Percentiles rank a stretch among this genome's conserved stretches.
Evolutionary conservation across 2,888 invertebrate species (phyloP).

Genomic region (Dryococelus australis): DNA sequence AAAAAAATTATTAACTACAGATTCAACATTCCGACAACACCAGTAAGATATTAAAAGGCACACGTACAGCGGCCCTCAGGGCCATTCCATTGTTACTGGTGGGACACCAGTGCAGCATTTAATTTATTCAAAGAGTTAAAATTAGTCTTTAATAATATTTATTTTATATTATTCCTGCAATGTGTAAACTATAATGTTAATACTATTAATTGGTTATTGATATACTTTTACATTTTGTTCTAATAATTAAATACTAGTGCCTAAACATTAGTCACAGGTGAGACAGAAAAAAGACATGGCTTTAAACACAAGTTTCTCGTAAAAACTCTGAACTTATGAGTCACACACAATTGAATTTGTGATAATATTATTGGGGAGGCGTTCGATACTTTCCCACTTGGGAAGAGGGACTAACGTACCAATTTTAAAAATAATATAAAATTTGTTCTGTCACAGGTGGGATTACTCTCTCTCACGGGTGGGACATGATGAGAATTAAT

Average conservation of each 20-base stretch:
- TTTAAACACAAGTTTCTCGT: neutral
- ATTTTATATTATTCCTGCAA: neutral
- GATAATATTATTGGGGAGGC: neutral
- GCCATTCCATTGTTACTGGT: neutral
- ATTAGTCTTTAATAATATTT: neutral
- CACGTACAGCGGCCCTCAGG: too few relatives aligned
- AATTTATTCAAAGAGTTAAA: neutral
- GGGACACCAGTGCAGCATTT: neutral
- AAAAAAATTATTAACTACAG: too few relatives aligned
- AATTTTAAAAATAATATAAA: neutral
- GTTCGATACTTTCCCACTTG: neutral
- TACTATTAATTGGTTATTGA: too few relatives aligned
- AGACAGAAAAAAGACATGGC: neutral
- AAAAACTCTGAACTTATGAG: neutral
- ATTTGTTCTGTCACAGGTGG: neutral
- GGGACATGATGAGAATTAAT: constrained; percentile 3
- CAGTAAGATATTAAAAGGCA: too few relatives aligned
- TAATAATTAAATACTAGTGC: neutral
- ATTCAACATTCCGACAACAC: too few relatives aligned
- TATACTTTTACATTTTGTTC: neutral
- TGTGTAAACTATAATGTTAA: neutral
- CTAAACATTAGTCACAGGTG: neutral
- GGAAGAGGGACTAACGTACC: neutral
- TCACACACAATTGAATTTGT: neutral
- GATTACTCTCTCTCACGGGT: neutral